Conservation (phyloP, 2,113 vertebrate species). For the Eonycteris spelaea region DNA sequence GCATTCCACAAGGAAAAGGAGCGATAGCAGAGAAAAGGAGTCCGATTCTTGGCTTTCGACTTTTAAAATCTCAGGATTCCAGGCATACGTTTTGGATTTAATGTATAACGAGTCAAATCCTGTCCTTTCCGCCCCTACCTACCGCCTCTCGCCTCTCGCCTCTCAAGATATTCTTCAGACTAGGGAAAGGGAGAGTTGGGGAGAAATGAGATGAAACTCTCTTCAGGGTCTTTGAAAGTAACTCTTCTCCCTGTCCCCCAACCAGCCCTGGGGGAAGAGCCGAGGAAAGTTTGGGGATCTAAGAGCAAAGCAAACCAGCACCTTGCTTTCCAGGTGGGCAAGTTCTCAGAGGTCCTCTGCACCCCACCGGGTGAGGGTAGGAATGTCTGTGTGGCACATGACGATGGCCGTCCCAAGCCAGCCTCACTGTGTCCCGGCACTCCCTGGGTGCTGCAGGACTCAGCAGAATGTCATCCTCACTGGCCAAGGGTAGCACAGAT, state of each 20-base stretch:
- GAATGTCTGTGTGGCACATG: neutral
- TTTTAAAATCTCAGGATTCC: neutral
- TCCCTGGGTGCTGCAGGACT: neutral
- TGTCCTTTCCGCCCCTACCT: neutral
- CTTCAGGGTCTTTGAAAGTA: neutral
- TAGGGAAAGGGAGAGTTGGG: neutral
- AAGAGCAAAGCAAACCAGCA: neutral
- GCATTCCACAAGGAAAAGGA: neutral
- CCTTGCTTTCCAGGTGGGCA: neutral
- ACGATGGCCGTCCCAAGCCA: neutral
- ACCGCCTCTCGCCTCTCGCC: accelerated
- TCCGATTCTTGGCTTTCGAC: neutral
- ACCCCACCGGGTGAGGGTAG: neutral
- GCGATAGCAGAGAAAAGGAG: neutral
- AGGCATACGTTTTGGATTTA: neutral
- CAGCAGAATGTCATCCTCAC: neutral
- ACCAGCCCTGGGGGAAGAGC: neutral
- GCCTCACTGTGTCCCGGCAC: neutral
- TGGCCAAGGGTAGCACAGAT: neutral
- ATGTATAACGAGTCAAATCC: neutral
- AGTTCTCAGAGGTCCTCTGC: neutral
- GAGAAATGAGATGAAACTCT: neutral
- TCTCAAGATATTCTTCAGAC: neutral
- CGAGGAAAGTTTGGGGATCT: neutral
- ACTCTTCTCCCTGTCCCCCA: neutral